Conservation (phyloP, 2,113 vertebrate species). For the Cranoglanis bouderius region DNA sequence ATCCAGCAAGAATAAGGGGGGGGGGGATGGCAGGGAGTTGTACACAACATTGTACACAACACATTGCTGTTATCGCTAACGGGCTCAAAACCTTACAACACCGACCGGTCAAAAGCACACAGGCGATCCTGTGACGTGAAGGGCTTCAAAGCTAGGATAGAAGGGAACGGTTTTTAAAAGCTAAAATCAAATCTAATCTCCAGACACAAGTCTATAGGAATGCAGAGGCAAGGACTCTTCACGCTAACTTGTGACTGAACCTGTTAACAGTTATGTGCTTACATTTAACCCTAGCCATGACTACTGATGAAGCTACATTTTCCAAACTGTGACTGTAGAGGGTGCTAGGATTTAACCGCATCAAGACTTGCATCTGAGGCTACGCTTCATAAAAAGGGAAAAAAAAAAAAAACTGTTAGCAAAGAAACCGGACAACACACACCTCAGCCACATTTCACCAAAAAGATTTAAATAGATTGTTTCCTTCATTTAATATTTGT, state of each 20-base stretch:
- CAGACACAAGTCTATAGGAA: constrained; percentile 57
- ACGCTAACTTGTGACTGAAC: constrained; percentile 30
- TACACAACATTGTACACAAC: constrained; percentile 58
- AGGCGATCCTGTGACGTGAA: constrained; percentile 55
- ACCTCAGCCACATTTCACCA: constrained; percentile 58
- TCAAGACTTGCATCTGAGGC: constrained; percentile 48
- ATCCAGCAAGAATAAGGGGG: constrained; percentile 32
- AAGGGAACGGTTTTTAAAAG: constrained; percentile 48
- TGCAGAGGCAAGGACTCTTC: constrained; percentile 57
- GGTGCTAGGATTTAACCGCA: constrained; percentile 49
- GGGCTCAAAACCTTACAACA: constrained; percentile 48
- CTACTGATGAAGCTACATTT: constrained; percentile 49
- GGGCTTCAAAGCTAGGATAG: constrained; percentile 54
- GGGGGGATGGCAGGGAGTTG: constrained; percentile 22
- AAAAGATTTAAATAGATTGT: constrained; percentile 56
- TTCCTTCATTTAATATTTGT: constrained; percentile 51
- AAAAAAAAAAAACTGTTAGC: constrained; percentile 35
- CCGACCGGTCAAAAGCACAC: constrained; percentile 44
- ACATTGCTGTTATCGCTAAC: constrained; percentile 45
- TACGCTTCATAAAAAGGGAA: constrained; percentile 35
- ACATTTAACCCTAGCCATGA: constrained; percentile 49
- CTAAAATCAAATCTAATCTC: constrained; percentile 53
- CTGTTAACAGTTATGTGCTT: constrained; percentile 50
- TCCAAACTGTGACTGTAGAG: constrained; percentile 40
- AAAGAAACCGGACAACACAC: constrained; percentile 50